Evolutionary conservation across 2,113 vertebrate genomes (phyloP), one percentile per base, ranked within the genome.

Genomic region (Embiotoca jacksoni): DNA sequence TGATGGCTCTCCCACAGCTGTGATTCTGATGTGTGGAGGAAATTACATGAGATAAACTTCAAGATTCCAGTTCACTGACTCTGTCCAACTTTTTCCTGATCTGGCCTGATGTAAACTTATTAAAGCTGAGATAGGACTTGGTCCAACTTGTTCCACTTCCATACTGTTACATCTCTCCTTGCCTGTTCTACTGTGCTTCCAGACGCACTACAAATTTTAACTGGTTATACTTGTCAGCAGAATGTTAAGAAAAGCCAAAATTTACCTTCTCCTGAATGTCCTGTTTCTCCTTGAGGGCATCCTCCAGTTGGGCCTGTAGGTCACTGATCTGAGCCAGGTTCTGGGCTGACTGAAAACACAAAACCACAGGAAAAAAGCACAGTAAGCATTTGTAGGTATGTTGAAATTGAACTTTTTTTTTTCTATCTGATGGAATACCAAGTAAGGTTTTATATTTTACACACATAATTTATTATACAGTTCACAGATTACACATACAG

Each of bases 261-360:
- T 14, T 2, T 90, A 99, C 98, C 97, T 97, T 99, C 87, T 99
- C 98, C 82, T 98, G 98, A 4, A 98, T 82, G 69, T 99, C 98
- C 87, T 99, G 97, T 78, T 97, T 99, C 92, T 99, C 97, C 88
- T 97, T 99, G 78, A 89, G 93, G 87, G 95, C 93, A 16, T 99
- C 98, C 81, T 99, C 98, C 78, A 99, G 93, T 90, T 99, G 98
- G 7, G 94, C 91, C 57, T 99, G 97, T 39, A 99, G 95, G 79
- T 99, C 97, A 3, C 95, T 99, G 94, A 99, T 98, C 94, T 99
- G 98, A 0, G 96, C 96, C 92, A 99, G 84, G 88, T 98, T 96
- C 84, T 98, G 96, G 33, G 98, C 96, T 0, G 97, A 97, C 98
- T 99, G 83, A 52, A 87, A 46, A 3, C 74, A 73, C 3, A 56